These are phyloP conservation scores for Drosophila cognata DNA, from an alignment of 2,888 invertebrate genomes.

Conservation along the genomic window DNA sequence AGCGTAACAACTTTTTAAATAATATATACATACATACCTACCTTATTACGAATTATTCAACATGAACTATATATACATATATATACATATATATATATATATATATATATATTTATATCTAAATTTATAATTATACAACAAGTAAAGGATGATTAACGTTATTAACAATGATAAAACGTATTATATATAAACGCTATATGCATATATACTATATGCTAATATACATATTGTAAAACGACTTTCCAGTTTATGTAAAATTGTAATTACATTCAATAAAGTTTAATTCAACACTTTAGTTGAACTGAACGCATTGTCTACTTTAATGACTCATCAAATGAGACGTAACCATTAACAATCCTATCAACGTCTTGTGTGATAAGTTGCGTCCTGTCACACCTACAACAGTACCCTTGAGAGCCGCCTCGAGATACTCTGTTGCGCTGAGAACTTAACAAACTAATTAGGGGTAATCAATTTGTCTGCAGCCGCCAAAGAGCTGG, in stretches of 20 bases:
- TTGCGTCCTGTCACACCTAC: conserved; percentile 43
- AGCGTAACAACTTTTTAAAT: conserved; percentile 49
- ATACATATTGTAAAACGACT: conserved; percentile 70
- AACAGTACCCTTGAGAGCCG: conserved; percentile 6
- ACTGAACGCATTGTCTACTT: conserved; percentile 36
- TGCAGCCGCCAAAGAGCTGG: conserved; percentile 48
- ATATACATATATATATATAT: conserved; percentile 3
- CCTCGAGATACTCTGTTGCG: conserved; percentile 8
- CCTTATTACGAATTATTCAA: conserved; percentile 45
- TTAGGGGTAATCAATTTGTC: conserved; percentile 71
- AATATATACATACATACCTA: conserved; percentile 41
- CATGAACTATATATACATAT: conserved; percentile 34
- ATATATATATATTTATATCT: conserved; percentile 12
- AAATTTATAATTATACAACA: conserved; percentile 58
- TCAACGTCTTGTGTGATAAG: conserved; percentile 22
- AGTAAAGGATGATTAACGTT: conserved; percentile 36
- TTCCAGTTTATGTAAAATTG: conserved; percentile 82
- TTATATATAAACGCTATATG: conserved; percentile 56
- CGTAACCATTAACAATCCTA: background rate
- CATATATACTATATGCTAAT: conserved; percentile 34
- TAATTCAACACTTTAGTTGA: conserved; percentile 81
- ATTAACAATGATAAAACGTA: conserved; percentile 27
- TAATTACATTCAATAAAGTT: conserved; percentile 82
- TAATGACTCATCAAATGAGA: background rate
- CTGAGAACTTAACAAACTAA: conserved; percentile 46